Percentiles rank a stretch among this genome's conserved stretches.
These are phyloP conservation scores for Drosophila jambulina DNA, from an alignment of 1,140 invertebrate species.

Conservation along the genomic window DNA sequence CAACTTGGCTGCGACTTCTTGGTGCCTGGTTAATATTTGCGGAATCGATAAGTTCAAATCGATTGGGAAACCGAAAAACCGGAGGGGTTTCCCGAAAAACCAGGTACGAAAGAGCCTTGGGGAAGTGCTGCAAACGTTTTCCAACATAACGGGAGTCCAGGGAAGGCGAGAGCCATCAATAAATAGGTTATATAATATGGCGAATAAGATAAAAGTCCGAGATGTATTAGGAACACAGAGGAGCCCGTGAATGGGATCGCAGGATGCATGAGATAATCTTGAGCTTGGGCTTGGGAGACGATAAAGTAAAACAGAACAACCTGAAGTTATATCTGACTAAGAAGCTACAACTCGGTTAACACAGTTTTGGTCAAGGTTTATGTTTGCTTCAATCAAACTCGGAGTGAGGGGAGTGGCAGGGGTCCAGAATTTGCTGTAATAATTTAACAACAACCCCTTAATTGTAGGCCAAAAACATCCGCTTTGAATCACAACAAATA, in stretches of 20 bases:
- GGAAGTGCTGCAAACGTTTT: constrained; percentile 6
- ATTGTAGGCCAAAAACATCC: constrained; percentile 17
- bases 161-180: not conserved
- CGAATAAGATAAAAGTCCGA: not conserved
- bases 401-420: not conserved
- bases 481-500: constrained; percentile 27
- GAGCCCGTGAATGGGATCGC: not conserved
- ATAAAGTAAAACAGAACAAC: constrained; percentile 11
- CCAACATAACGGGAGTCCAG: constrained; percentile 9
- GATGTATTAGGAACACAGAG: not conserved
- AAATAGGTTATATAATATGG: not conserved
- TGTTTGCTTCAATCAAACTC: not conserved
- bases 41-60: constrained; percentile 53
- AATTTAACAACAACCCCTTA: constrained; percentile 1
- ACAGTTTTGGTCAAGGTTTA: constrained; percentile 3
- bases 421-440: not conserved
- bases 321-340: not conserved
- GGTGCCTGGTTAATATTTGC: constrained; percentile 54
- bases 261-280: not conserved
- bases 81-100: not conserved
- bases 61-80: constrained; percentile 29
- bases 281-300: constrained; percentile 2
- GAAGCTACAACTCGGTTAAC: not conserved
- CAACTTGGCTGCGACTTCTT: constrained; percentile 32
- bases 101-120: not conserved